Evolutionary conservation across 2,113 vertebrate genomes (phyloP), one percentile per base, ranked within the genome.

Genomic region (Argyrosomus japonicus): DNA sequence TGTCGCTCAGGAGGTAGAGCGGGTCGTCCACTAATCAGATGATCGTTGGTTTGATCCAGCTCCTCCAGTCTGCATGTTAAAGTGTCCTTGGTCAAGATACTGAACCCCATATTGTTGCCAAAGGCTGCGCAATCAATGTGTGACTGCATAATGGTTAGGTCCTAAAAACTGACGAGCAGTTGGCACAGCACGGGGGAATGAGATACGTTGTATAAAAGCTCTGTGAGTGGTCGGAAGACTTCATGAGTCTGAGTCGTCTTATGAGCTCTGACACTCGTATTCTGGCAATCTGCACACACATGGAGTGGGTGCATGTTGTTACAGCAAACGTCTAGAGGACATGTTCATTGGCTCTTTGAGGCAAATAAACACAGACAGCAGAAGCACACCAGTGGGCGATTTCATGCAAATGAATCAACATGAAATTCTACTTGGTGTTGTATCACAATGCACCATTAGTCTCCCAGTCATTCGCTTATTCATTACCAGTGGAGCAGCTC

Each of bases 401-500:
- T 57, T 83, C 43, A 75, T 83, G 56, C 58, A 40, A 83, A 84
- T 87, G 74, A 63, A 79, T 67, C 53, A 61, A n/a, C 8, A 57
- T 56, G 25, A 82, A 65, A 36, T 78, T 67, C 23, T 29, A 36
- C 48, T 79, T 47, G 7, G 51, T 56, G 51, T 56, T 60, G 60
- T 75, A 61, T 80, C 67, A 67, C 63, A 67, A 67, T 64, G 61
- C 81, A 19, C 77, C 74, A 40, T 81, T 78, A 76, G 67, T 73
- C 51, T 84, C 76, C 40, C 67, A 74, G 74, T 65, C 53, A 36
- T 53, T 53, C 56, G 75, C 58, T 60, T 27, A 69, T 43, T 85
- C 60, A 68, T 57, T 53, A 64, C 75, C 71, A 72, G 40, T 1
- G 27, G 63, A 74, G 71, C 75, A 23, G 65, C 87, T 74, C 69